Conservation (phyloP, 1,140 invertebrate genomes). For the Steinernema feltiae region DNA sequence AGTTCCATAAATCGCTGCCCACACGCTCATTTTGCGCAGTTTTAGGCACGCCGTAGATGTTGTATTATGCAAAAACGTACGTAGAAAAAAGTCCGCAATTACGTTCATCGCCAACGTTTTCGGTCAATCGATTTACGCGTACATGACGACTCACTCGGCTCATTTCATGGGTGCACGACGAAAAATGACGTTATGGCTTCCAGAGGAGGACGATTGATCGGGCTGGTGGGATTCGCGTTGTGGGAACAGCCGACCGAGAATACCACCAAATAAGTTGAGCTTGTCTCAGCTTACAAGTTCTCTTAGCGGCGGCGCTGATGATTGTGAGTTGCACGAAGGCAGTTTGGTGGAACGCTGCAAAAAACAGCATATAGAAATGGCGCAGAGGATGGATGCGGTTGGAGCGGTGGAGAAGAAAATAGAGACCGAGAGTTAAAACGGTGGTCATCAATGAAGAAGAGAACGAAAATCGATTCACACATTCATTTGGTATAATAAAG, state of each 20-base stretch:
- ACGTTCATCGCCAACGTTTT: not conserved
- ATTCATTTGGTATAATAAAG: not conserved
- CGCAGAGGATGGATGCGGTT: not conserved
- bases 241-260: not conserved
- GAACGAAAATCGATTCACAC: not conserved
- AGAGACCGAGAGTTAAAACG: not conserved
- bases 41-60: too few species aligned
- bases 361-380: not conserved
- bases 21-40: too few species aligned
- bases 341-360: not conserved
- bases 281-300: not conserved
- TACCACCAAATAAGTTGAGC: not conserved
- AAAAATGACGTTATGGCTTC: not conserved
- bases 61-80: too few species aligned
- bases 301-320: not conserved
- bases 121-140: not conserved
- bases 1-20: too few species aligned
- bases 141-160: not conserved
- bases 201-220: not conserved
- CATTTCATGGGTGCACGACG: not conserved
- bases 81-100: not conserved
- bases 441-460: not conserved
- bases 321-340: not conserved
- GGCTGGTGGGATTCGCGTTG: not conserved
- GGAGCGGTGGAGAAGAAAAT: not conserved